phyloP scores from a whole-genome alignment of 2,797 vertebrate species.

The Coluber constrictor region DNA sequence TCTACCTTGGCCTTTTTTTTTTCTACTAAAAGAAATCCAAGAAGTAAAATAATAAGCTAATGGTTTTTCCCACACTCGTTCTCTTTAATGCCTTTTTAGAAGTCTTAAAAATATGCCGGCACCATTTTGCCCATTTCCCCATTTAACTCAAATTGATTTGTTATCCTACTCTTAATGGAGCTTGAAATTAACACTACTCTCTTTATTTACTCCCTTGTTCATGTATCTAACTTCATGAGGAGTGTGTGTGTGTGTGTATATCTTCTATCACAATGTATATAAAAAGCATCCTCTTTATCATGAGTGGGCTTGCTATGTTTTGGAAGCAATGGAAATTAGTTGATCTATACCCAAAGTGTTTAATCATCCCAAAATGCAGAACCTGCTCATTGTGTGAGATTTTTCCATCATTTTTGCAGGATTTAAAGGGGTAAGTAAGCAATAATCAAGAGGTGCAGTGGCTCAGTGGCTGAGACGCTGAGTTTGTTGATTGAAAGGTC shows the following conservation, averaged over 20 bases:
- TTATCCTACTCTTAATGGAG: constrained; percentile 35
- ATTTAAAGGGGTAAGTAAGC: neutral
- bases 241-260: neutral
- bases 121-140: neutral
- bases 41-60: neutral
- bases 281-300: neutral
- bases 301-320: fast-evolving
- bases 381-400: neutral
- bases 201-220: constrained; percentile 27
- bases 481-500: too few species aligned
- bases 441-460: neutral
- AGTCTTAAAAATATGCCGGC: neutral
- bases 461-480: too few species aligned
- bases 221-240: neutral
- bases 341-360: neutral
- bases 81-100: neutral
- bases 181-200: constrained; percentile 39
- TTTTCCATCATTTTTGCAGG: neutral
- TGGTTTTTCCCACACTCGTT: neutral
- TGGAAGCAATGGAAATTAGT: neutral
- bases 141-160: constrained; percentile 35
- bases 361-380: neutral
- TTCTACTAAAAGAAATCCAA: neutral
- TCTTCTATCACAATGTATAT: neutral
- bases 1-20: neutral